Evolutionary conservation across 1,140 invertebrate species (phyloP), one percentile per base, ranked within the genome.

Genomic region (Hyposmocoma kahamanoa): DNA sequence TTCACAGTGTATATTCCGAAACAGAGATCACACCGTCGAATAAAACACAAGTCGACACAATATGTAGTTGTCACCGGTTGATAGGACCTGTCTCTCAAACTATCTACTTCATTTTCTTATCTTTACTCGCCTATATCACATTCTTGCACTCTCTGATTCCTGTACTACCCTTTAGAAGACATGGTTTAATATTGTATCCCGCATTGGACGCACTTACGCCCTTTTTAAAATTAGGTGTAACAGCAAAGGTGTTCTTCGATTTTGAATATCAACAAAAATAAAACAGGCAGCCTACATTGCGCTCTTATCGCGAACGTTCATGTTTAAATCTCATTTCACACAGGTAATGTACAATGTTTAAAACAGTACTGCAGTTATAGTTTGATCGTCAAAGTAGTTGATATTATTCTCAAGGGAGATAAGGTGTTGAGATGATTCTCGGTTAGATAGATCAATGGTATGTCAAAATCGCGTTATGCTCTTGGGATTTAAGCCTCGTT

Each of bases 31-130:
- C 68, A 75, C 68, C 67, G 62, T 64, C 67, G 64, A 75, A 79
- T 75, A 77, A 76, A 78, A 78, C 70, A 70, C 65, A 59, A 54
- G 65, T 65, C 53, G 46, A 47, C 59, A 65, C 75, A 79, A 79
- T 83, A 83, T 81, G 75, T 83, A 81, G 75, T 74, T 83, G 79
- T 83, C 79, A 81, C 58, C 59, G 51, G 64, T 75, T 83, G 79
- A 83, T 83, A 83, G 79, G 67, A 78, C 71, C 75, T 83, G 79
- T 81, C 79, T 81, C 52, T 83, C 79, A 81, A 80, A 76, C 75
- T 80, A 77, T 79, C 74, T 72, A 77, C 62, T 45, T 49, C 50
- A 28, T 20, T 34, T 15, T 18, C 11, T 36, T 36, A n/a, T 36
- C 6, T 36, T 36, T 36, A 36, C 18, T 36, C 18, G 8, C 2